A percentile compares a stretch with the other conserved stretches of the same genome.
Conservation (phyloP, 2,113 vertebrate genomes). For the Microtus richardsoni region DNA sequence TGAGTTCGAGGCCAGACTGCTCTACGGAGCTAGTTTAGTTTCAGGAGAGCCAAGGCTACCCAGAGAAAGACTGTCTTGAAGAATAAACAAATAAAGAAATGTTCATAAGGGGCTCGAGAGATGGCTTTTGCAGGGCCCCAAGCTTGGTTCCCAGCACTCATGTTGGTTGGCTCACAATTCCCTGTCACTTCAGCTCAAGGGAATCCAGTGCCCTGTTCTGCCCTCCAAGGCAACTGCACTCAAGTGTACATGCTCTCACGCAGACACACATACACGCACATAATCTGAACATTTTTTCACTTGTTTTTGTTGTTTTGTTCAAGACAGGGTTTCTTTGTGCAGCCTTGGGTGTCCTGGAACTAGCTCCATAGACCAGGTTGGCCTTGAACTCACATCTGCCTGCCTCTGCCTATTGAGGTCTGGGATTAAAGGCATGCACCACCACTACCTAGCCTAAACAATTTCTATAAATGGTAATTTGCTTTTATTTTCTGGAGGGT, state of each 20-base stretch:
- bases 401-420: background rate
- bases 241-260: background rate
- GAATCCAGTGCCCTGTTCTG: background rate
- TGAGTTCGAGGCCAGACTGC: too few species aligned
- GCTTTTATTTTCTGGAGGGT: conserved; percentile 14
- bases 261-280: background rate
- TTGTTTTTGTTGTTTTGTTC: background rate
- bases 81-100: background rate
- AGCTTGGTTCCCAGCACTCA: background rate
- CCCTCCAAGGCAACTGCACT: background rate
- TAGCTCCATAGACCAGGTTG: background rate
- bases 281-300: background rate
- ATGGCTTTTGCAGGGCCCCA: background rate
- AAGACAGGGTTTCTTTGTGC: background rate
- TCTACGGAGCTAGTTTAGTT: too few species aligned
- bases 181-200: background rate
- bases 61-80: background rate
- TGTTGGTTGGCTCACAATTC: background rate
- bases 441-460: background rate
- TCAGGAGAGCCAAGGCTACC: too few species aligned
- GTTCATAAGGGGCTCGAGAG: background rate
- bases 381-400: too few species aligned
- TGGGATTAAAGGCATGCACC: background rate
- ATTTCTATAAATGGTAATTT: background rate
- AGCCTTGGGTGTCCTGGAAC: background rate